phyloP scores from a whole-genome alignment of 2,113 vertebrate genomes.

The Phainopepla nitens region DNA sequence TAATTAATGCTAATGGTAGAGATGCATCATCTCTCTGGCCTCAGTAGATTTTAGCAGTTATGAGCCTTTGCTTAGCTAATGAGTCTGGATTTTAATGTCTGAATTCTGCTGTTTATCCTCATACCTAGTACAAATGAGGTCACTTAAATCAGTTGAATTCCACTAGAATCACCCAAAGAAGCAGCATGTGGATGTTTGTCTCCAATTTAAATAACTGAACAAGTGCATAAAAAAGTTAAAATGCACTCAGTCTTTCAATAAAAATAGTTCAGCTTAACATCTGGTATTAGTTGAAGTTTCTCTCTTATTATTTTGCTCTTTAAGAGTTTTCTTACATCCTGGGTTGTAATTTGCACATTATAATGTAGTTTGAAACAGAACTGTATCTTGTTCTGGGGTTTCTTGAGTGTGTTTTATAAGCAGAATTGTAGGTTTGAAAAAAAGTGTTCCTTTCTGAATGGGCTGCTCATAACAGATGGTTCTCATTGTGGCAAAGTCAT shows the following conservation, averaged over 20 bases:
- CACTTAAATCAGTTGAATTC: background rate
- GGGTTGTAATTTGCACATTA: conserved; percentile 51
- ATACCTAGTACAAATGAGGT: background rate
- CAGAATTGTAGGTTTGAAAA: conserved; percentile 2
- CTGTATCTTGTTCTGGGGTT: conserved; percentile 12
- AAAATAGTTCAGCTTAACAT: background rate
- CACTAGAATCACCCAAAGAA: background rate
- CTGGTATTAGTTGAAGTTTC: background rate
- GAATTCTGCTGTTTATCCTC: background rate
- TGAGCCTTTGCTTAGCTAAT: background rate
- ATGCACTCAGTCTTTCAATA: background rate
- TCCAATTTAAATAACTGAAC: background rate
- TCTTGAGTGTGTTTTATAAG: background rate
- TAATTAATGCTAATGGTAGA: background rate
- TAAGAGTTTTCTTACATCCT: background rate
- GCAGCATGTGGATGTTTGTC: background rate
- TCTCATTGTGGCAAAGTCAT: conserved; percentile 9
- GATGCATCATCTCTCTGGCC: background rate
- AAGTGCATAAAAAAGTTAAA: background rate
- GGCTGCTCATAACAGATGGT: conserved; percentile 6
- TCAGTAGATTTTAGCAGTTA: background rate
- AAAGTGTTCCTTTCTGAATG: background rate
- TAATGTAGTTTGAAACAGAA: conserved; percentile 11
- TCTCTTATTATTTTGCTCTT: background rate
- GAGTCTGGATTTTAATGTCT: background rate